Evolutionary conservation across 1,140 invertebrate species (phyloP).

Genomic region (Archivesica marissinica): DNA sequence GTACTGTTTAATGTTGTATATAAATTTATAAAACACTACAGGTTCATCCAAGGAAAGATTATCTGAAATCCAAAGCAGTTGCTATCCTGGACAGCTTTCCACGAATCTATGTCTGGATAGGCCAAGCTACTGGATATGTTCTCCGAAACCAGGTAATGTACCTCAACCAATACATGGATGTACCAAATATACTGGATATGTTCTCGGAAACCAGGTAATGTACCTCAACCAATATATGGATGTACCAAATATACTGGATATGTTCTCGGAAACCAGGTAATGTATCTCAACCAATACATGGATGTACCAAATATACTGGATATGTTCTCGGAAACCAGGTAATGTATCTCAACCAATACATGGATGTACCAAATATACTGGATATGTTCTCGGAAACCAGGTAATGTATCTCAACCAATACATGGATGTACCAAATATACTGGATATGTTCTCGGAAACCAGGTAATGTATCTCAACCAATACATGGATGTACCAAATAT

Average conservation of each 20-base stretch:
- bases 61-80: constrained; percentile 35
- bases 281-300: neutral
- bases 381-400: no score
- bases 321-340: neutral
- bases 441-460: no score
- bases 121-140: constrained; percentile 56
- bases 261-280: neutral
- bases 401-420: no score
- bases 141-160: constrained; percentile 62
- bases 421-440: no score
- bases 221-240: neutral
- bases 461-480: no score
- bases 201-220: neutral
- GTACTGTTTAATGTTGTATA: no score
- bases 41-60: constrained; percentile 43
- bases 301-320: neutral
- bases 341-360: no score
- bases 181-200: neutral
- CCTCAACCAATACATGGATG: neutral
- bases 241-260: neutral
- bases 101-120: constrained; percentile 74
- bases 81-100: constrained; percentile 71
- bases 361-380: no score
- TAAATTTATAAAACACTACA: no score
- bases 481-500: no score